Conservation (phyloP, 2,113 vertebrate species). For the Phalacrocorax pelagicus region DNA sequence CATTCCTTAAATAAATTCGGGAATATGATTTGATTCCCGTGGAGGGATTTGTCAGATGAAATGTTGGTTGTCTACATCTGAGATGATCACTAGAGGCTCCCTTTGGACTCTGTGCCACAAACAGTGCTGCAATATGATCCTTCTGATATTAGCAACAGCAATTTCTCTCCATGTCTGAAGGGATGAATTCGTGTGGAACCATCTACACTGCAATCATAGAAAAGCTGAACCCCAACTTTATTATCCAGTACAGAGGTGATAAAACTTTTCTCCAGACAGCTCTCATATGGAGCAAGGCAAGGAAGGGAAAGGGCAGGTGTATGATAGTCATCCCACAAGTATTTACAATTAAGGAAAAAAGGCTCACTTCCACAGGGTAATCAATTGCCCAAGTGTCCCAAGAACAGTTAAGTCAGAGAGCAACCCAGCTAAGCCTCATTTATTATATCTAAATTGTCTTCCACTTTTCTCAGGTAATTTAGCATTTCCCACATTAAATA, state of each 20-base stretch:
- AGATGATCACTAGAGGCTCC: neutral
- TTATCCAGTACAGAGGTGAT: neutral
- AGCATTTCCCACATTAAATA: neutral
- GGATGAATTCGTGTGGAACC: neutral
- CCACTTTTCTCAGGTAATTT: neutral
- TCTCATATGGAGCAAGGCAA: neutral
- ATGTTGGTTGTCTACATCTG: neutral
- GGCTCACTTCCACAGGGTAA: neutral
- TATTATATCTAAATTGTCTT: neutral
- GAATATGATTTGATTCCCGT: neutral
- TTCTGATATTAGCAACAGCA: neutral
- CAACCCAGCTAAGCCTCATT: neutral
- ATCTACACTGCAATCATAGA: neutral
- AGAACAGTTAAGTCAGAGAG: neutral
- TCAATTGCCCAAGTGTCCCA: neutral
- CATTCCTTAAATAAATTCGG: neutral
- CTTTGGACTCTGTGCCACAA: neutral
- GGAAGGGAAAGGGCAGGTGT: neutral
- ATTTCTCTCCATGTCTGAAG: neutral
- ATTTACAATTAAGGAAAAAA: neutral
- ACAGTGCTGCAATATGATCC: neutral
- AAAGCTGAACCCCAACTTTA: neutral
- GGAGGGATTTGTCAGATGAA: neutral
- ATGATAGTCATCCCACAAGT: neutral
- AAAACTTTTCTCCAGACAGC: neutral